These are phyloP conservation scores for Parauchenoglanis ngamensis DNA, from an alignment of 2,797 vertebrate species.

Conservation along the genomic window DNA sequence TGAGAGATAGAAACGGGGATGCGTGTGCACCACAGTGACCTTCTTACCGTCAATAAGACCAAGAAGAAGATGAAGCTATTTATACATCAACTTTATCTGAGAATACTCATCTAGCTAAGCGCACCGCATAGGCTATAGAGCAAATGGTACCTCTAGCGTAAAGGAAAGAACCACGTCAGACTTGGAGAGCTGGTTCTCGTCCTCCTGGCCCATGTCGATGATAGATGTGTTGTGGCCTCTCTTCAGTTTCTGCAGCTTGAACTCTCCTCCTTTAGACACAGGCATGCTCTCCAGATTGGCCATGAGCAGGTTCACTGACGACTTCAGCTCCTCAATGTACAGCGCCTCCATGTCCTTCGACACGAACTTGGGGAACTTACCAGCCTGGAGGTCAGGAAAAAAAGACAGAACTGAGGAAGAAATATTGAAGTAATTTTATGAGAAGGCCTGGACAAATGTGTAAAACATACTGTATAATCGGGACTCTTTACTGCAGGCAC, in stretches of 20 bases:
- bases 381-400: conserved; percentile 72
- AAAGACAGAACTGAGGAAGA: background rate
- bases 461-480: background rate
- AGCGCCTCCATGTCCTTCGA: conserved; percentile 98
- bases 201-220: conserved; percentile 98
- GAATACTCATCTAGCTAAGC: background rate
- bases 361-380: conserved; percentile 91
- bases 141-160: conserved; percentile 86
- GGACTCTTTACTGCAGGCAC: background rate
- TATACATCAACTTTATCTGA: background rate
- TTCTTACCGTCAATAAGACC: background rate
- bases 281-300: conserved; percentile 99
- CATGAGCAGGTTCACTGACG: conserved; percentile 97
- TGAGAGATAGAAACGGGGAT: background rate
- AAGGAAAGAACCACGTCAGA: conserved; percentile 96
- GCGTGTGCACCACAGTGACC: background rate
- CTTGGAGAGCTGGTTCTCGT: conserved; percentile 97
- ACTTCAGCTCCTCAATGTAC: conserved; percentile 95
- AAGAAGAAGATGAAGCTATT: background rate
- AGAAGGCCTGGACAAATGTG: background rate
- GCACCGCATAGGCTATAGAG: background rate
- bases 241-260: conserved; percentile 98
- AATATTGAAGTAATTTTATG: background rate
- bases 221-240: conserved; percentile 98
- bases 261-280: conserved; percentile 96